Conservation (phyloP, 2,888 invertebrate species). For the Pammene fasciana region DNA sequence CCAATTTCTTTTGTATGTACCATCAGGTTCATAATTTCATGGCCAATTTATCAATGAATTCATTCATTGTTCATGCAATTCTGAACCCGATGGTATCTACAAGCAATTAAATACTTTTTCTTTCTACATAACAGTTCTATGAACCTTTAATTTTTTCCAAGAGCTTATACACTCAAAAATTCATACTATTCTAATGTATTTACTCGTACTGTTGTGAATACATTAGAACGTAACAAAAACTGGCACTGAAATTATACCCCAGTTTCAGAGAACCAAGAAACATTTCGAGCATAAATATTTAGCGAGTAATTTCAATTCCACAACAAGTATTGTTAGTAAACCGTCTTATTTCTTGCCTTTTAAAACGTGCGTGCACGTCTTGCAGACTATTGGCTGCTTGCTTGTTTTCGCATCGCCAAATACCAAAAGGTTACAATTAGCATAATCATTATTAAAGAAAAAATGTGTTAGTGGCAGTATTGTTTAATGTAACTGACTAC, state of each 20-base stretch:
- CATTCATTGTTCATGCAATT: no score
- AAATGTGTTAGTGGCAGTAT: slow-evolving; percentile 5
- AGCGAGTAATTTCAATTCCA: slow-evolving; percentile 10
- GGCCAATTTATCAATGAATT: no score
- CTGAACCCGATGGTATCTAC: no score
- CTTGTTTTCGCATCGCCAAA: slow-evolving; percentile 26
- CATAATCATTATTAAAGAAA: slow-evolving; percentile 6
- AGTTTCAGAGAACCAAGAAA: slow-evolving; percentile 1
- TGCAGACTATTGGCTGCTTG: neutral
- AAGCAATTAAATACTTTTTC: no score
- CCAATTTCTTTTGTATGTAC: no score
- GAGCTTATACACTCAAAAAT: no score
- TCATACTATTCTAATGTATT: no score
- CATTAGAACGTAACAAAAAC: neutral
- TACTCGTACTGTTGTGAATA: neutral
- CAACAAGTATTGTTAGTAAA: slow-evolving; percentile 29
- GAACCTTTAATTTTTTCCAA: no score
- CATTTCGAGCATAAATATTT: slow-evolving; percentile 11
- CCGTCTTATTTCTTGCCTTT: slow-evolving; percentile 14
- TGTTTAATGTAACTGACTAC: slow-evolving; percentile 4
- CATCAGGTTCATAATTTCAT: no score
- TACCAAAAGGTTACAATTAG: slow-evolving; percentile 14
- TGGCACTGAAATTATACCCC: neutral
- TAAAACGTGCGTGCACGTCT: slow-evolving; percentile 11
- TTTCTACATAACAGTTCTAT: no score